A percentile compares a stretch with the other conserved stretches of the same genome.
phyloP scores from a whole-genome alignment of 1,140 invertebrate genomes.

The Dreissena polymorpha region DNA sequence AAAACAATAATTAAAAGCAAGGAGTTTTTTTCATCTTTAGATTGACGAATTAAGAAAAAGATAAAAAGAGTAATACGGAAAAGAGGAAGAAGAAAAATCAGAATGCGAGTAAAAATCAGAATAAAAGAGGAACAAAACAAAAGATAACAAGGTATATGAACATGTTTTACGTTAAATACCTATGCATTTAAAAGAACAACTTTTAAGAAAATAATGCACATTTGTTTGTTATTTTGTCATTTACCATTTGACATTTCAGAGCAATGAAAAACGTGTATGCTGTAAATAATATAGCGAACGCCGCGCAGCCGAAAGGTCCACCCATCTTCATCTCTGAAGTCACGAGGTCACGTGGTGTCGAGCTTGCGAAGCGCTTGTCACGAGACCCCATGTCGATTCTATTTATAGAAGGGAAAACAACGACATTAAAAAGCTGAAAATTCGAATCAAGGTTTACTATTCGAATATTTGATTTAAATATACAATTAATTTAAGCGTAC shows the following conservation, averaged over 20 bases:
- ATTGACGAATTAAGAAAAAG: no score
- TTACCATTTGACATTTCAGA: conserved; percentile 24
- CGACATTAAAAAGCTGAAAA: no score
- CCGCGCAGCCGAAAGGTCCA: conserved; percentile 4
- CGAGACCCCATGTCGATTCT: no score
- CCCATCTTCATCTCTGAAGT: conserved; percentile 16
- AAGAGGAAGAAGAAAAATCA: not conserved
- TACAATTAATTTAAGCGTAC: no score
- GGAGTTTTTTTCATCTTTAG: no score
- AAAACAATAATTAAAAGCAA: no score
- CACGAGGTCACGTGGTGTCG: no score
- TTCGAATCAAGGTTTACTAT: no score
- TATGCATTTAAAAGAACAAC: not conserved
- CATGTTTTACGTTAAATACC: not conserved
- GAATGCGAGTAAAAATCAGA: not conserved
- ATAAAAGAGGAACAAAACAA: not conserved
- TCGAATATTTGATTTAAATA: no score
- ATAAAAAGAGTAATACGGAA: not conserved
- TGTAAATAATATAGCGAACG: conserved; percentile 9
- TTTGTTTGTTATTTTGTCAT: not conserved
- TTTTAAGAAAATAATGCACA: no score
- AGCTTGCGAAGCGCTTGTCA: no score
- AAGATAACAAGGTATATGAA: not conserved
- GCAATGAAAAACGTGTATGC: conserved; percentile 26
- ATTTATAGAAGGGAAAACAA: no score